Base-by-base conservation (phyloP, 2,888 invertebrate species). In the Drosophila flavopinicola region DNA sequence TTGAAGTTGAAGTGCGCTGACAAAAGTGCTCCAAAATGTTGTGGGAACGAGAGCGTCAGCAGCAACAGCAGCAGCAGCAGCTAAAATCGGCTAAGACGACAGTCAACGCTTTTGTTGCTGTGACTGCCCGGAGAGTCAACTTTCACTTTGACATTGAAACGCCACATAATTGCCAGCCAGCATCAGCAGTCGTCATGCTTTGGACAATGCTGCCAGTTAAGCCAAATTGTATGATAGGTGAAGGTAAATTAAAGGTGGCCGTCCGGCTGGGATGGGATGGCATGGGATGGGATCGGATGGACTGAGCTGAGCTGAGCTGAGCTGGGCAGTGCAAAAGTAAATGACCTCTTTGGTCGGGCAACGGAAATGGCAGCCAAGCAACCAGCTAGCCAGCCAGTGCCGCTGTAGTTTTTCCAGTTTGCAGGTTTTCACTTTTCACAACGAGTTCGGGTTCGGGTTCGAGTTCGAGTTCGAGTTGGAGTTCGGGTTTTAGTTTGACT, bases 61-160 rank as follows among this genome's bases (percentile, higher is more conserved):
- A 7, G 13, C 10, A 1, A 23, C 2, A n/a, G 9, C 2, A 9
- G 25, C 3, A 23, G 6, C 27, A 11, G 51, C 10, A 30, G 4
- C 20, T 5, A 54, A 58, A 63, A 69, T 57, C 51, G 58, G 64
- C 67, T 66, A 56, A 73, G 65, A 35, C 38, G 58, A 60, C 57
- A 63, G 30, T 38, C 60, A 49, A 57, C 57, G 51, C 45, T 51
- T 30, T 29, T 49, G 56, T 52, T 35, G 56, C 24, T 53, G 57
- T 45, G 56, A 66, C 41, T 65, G 75, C 20, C 2, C 45, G 48
- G 66, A 66, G 77, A 88, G 85, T 80, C 82, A 89, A 90, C 90
- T 90, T 90, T 90, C 90, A 90, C 90, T 90, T 87, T 90, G 90
- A 90, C 90, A 90, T 90, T 90, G 90, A 90, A 90, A 88, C 80